A percentile compares a stretch with the other conserved stretches of the same genome.
phyloP scores from a whole-genome alignment of 2,888 invertebrate genomes.

The Andrena hattorfiana region DNA sequence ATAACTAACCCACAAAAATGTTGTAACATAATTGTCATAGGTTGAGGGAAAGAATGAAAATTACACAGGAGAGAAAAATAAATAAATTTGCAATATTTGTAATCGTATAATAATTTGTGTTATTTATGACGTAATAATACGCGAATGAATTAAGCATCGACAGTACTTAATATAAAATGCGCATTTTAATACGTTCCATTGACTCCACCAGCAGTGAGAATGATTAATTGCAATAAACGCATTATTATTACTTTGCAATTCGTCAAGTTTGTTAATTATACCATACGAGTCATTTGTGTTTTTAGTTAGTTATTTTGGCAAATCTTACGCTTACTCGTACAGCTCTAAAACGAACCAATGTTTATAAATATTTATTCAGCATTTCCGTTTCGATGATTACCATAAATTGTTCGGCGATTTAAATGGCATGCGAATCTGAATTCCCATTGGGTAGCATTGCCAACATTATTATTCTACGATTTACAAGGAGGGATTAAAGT shows the following conservation, averaged over 20 bases:
- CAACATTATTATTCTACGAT: not conserved
- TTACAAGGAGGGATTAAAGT: not conserved
- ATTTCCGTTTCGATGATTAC: not conserved
- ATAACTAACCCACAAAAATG: not conserved
- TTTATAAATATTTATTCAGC: not conserved
- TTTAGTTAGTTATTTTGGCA: not conserved
- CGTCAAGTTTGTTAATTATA: too few relatives aligned
- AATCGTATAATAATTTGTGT: not conserved
- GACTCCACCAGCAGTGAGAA: not conserved
- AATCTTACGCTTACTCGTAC: not conserved
- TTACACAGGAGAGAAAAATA: not conserved
- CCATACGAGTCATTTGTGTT: not conserved
- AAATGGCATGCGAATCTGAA: not conserved
- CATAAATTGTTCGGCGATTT: not conserved
- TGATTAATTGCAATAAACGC: not conserved
- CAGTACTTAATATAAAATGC: not conserved
- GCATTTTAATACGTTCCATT: not conserved
- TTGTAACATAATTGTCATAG: not conserved
- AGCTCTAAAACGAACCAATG: not conserved
- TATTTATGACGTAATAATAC: constrained; percentile 6
- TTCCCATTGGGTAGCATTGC: not conserved
- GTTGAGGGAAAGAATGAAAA: not conserved
- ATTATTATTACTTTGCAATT: too few relatives aligned
- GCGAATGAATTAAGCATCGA: not conserved
- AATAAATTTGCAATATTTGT: not conserved